A percentile compares a stretch with the other conserved stretches of the same genome.
phyloP scores from a whole-genome alignment of 2,888 invertebrate species.

The Thelaira solivaga region DNA sequence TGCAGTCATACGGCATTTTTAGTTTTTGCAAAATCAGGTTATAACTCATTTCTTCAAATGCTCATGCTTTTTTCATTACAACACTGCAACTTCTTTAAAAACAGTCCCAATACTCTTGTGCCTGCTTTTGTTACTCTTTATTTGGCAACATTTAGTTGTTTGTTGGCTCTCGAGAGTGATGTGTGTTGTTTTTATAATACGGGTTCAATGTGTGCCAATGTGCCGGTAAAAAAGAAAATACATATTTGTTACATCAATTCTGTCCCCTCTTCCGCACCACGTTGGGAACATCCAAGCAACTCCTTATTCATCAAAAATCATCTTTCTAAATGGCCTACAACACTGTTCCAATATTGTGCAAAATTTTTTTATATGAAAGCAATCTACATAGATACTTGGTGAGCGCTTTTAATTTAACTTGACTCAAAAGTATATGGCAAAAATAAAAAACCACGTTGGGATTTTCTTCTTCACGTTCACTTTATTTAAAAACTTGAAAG shows the following conservation, averaged over 20 bases:
- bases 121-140: constrained; percentile 28
- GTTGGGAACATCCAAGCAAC: constrained; percentile 12
- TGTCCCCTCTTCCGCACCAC: constrained; percentile 27
- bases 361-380: constrained; percentile 11
- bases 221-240: constrained; percentile 65
- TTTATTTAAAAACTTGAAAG: no score
- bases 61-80: constrained; percentile 42
- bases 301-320: constrained; percentile 12
- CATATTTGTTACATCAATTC: constrained; percentile 46
- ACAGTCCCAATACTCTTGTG: constrained; percentile 5
- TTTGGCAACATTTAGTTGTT: constrained; percentile 60
- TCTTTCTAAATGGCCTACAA: constrained; percentile 11
- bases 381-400: constrained; percentile 13
- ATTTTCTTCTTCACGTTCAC: constrained; percentile 25
- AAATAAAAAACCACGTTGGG: constrained; percentile 52
- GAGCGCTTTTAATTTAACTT: constrained; percentile 34
- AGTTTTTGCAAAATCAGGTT: not conserved
- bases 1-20: not conserved
- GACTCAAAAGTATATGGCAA: constrained; percentile 33
- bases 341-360: constrained; percentile 7
- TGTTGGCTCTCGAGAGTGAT: constrained; percentile 55
- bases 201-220: constrained; percentile 44
- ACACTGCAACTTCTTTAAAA: constrained; percentile 11
- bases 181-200: constrained; percentile 50
- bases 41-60: not conserved